These are phyloP conservation scores for Eubasilissa splendida DNA, from an alignment of 2,888 invertebrate genomes.

Conservation along the genomic window DNA sequence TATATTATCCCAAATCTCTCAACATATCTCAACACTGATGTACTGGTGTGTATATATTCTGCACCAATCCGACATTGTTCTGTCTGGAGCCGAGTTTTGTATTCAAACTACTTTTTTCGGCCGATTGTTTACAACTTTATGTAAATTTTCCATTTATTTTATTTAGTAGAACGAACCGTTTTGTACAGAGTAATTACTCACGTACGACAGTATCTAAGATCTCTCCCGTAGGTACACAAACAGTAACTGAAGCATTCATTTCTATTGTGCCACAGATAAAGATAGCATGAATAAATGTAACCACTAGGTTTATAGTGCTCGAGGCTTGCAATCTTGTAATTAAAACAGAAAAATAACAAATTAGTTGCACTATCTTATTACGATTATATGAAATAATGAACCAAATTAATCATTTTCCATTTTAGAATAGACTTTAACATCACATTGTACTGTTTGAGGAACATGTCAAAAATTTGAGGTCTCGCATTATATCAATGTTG, in stretches of 20 bases:
- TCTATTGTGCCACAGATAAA: conserved; percentile 20
- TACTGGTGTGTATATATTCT: neutral
- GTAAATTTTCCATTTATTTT: conserved; percentile 39
- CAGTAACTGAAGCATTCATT: conserved; percentile 15
- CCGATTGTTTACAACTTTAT: conserved; percentile 49
- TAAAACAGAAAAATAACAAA: no score
- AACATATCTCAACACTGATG: neutral
- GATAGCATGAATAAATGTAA: neutral
- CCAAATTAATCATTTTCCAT: no score
- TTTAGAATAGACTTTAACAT: no score
- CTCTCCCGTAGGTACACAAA: conserved; percentile 17
- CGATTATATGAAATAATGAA: no score
- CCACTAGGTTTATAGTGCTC: neutral
- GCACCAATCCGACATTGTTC: conserved; percentile 34
- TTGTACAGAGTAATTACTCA: conserved; percentile 32
- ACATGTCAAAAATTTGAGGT: no score
- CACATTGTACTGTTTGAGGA: no score
- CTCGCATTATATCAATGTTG: no score
- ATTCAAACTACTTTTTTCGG: conserved; percentile 43
- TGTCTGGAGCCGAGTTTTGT: conserved; percentile 19
- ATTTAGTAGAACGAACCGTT: conserved; percentile 30
- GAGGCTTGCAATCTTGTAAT: no score
- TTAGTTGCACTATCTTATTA: no score
- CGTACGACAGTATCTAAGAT: conserved; percentile 16
- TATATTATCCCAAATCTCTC: neutral